Base-by-base conservation (phyloP, 2,888 invertebrate genomes). In the Hydriomena furcata region DNA sequence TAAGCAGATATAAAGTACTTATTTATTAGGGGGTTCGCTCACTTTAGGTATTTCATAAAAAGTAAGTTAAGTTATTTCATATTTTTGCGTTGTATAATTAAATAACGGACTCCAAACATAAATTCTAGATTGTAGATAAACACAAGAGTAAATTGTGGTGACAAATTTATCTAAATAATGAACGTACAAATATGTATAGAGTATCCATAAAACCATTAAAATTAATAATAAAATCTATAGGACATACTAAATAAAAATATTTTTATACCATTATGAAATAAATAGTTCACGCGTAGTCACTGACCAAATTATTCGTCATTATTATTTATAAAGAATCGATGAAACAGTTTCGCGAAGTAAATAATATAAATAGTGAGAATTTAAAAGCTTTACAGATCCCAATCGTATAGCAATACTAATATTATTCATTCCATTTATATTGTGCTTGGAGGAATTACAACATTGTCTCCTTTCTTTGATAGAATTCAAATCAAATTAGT, bases 131-230 rank as follows among this genome's bases (percentile, higher is more conserved):
- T 63, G 57, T 79, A 79, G 73, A 70, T 72, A 66, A 52, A 57
- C 78, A 78, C 73, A 76, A 61, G 73, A 72, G 61, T 72, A 74
- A 76, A 82, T 75, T 86, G 82, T 85, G 80, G 83, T 84, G 77
- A 69, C 68, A 72, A 73, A 76, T 41, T 65, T 68, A 82, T 76
- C 78, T 83, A 81, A 82, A 78, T 74, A 75, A 81, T 79, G 76
- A 84, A 85, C 84, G 89, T 89, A 89, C 89, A 89, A 89, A 88
- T 84, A 77, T 76, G 76, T 82, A 78, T 78, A 79, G 69, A 73
- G 63, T 80, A 84, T 66, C 80, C 79, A 73, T 71, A 72, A 80
- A 78, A 77, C 72, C 76, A 76, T 70, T 63, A 65, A 70, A 75
- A 76, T 74, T 60, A 57, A 75, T 60, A 58, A 61, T 58, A 31